Base-by-base conservation (phyloP, 1,140 invertebrate species). In the Drosophila obscura region DNA sequence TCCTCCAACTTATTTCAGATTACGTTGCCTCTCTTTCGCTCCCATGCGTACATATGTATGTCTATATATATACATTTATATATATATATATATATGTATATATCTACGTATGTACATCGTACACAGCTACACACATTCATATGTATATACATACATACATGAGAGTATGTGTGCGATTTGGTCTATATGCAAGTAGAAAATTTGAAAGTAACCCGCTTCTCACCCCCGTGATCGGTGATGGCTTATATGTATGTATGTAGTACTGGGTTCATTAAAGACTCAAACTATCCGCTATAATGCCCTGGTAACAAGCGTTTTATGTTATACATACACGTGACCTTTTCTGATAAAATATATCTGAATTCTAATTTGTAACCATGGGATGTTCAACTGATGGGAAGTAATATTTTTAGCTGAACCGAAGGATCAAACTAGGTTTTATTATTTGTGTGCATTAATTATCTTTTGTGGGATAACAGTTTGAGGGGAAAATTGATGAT, bases 1-100 rank as follows among this genome's bases (percentile, higher is more conserved):
- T 67, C 75, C 79, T 65, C 66, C 83, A 87, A 87, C 82, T 87
- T 87, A 87, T 87, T 87, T 87, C 82, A 87, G 82, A 87, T 87
- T 87, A 88, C 83, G 71, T 52, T 81, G 52, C 75, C 61, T 85
- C 82, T 82, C 82, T 78, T 53, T 87, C 83, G 59, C 82, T 62
- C 82, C 66, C 60, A 59, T 50, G 46, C 63, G 64, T 62, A 62
- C 16, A 45, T 73, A 82, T 60, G 46, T 73, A 63, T 55, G 71
- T 65, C 65, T 65, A 73, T 50, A 53, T 69, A 66, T 24, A 56
- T 71, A 66, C 19, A 24, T 64, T 49, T 46, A 41, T 60, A 50
- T 73, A 63, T 53, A 73, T 65, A 68, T 65, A 76, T 50, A 56
- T 69, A 64, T 24, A 56, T 67, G 69, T 68, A 79, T 62, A 44